phyloP scores from a whole-genome alignment of 2,797 vertebrate genomes.

The Mormyrops attenuatus region DNA sequence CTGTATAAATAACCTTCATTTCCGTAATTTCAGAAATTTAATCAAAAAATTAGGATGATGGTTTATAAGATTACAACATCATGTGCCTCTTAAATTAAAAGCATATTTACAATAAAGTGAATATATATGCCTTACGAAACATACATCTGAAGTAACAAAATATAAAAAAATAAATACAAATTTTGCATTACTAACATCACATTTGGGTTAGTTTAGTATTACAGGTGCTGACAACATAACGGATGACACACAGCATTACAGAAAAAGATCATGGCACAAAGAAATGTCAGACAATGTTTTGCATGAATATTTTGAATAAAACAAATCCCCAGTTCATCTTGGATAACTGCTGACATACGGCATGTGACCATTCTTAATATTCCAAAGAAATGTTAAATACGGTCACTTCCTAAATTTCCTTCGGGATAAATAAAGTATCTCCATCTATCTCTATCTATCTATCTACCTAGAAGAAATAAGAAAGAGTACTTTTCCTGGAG shows the following conservation, averaged over 20 bases:
- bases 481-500: neutral
- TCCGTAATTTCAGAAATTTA: neutral
- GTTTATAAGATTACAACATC: neutral
- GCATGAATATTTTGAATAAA: constrained; percentile 1
- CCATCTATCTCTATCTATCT: too few species aligned
- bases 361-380: constrained; percentile 9
- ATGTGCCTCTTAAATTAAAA: constrained; percentile 1
- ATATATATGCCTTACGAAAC: neutral
- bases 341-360: neutral
- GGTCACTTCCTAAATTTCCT: neutral
- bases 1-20: constrained; percentile 9
- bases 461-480: neutral
- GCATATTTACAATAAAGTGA: constrained; percentile 11
- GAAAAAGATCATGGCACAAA: neutral
- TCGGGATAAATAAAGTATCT: too few species aligned
- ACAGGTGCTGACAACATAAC: neutral
- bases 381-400: neutral
- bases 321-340: neutral
- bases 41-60: neutral
- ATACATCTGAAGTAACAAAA: neutral
- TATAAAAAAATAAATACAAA: constrained; percentile 10
- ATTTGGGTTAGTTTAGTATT: constrained; percentile 7
- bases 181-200: neutral
- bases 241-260: neutral
- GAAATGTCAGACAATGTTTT: neutral